Base-by-base conservation (phyloP, 2,797 vertebrate species). In the Poecilia gillii region DNA sequence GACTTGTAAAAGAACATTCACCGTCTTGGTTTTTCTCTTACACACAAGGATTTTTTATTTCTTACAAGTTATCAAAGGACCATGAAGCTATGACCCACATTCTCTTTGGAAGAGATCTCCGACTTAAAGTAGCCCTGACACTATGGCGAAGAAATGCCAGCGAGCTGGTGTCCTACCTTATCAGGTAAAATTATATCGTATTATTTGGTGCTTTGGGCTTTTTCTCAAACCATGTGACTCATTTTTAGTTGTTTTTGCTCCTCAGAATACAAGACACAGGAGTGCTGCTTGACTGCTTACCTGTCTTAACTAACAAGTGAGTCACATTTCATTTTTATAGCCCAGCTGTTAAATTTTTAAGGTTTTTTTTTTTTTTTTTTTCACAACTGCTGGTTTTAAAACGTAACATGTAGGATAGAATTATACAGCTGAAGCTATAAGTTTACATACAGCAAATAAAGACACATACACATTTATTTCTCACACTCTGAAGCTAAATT, bases 281-380 rank as follows among this genome's bases (percentile, higher is more conserved):
- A 76, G 97, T 99, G 84, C 94, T 99, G 87, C 96, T 98, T 81
- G 97, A 99, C 94, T 99, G 97, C 93, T 97, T 99, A 93, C 98
- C 98, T 88, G 94, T 99, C 80, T 96, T 99, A 93, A 99, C 98
- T 74, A 99, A 97, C 92, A 97, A 97, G 98, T 99, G 95, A 95
- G 93, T 93, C 0, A 72, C 14, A 6, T 53, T 14, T 53, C 6
- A 0, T 0, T 71, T 47, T 55, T 39, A 14, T 18, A n/a, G 59
- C 57, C 7, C 11, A 45, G 5, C 3, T 47, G 47, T 47, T 68
- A 25, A 7, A 23, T 8, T 64, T 36, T 3, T 7, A 18, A 6
- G 13, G n/a, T n/a, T n/a, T n/a, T n/a, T n/a, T n/a, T n/a, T 57
- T 59, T 0, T 36, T 31, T 16, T 64, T 64, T 36, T 20, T 66